These are phyloP conservation scores for Trematomus loennbergii DNA, from an alignment of 2,113 vertebrate genomes.

Conservation along the genomic window DNA sequence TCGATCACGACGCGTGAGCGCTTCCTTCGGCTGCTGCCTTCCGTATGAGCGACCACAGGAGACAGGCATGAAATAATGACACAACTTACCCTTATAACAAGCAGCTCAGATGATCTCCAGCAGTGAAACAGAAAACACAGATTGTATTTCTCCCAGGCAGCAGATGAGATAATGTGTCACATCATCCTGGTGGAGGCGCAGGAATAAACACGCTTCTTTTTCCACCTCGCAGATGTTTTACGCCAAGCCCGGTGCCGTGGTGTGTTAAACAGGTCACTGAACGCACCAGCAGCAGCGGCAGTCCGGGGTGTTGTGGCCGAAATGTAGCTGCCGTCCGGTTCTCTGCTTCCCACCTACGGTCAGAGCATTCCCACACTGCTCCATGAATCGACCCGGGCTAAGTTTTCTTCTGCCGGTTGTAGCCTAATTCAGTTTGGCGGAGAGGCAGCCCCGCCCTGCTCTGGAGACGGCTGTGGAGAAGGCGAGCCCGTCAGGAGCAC, in stretches of 20 bases:
- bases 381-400: conserved; percentile 76
- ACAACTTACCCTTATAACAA: conserved; percentile 79
- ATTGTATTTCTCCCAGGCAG: conserved; percentile 36
- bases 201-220: conserved; percentile 54
- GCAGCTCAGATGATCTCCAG: conserved; percentile 65
- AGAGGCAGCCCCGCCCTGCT: conserved; percentile 82
- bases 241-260: conserved; percentile 42
- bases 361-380: conserved; percentile 79
- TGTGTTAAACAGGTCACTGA: conserved; percentile 35
- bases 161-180: conserved; percentile 72
- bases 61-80: conserved; percentile 43
- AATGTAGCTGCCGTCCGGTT: conserved; percentile 54
- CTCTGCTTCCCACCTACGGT: conserved; percentile 68
- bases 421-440: conserved; percentile 74
- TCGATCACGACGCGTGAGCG: conserved; percentile 65
- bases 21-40: conserved; percentile 49
- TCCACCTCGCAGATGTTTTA: conserved; percentile 51
- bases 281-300: conserved; percentile 34
- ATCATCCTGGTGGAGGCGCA: conserved; percentile 73
- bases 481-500: conserved; percentile 45
- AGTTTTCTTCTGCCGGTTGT: conserved; percentile 81
- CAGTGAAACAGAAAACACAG: conserved; percentile 50
- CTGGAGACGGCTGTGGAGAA: conserved; percentile 65
- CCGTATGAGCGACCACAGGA: conserved; percentile 44
- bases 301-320: conserved; percentile 35